phyloP scores from a whole-genome alignment of 2,797 vertebrate species.

The Sebastes iracundus region DNA sequence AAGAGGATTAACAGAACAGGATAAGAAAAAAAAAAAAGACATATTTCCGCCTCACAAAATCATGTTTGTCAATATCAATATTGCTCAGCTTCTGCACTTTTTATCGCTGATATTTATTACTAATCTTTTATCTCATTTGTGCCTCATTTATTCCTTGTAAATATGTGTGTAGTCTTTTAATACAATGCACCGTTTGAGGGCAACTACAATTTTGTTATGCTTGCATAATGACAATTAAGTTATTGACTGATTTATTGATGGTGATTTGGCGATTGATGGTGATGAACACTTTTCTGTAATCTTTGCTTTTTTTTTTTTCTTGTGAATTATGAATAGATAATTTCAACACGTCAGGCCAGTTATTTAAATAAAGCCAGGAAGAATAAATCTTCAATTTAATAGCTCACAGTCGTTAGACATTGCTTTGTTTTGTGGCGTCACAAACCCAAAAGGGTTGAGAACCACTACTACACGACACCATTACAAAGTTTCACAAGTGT shows the following conservation, averaged over 20 bases:
- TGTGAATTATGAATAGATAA: neutral
- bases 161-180: no score
- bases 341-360: neutral
- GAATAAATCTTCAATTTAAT: neutral
- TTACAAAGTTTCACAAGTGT: neutral
- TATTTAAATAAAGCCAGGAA: neutral
- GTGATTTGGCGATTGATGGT: no score
- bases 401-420: neutral
- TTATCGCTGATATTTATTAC: no score
- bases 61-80: no score
- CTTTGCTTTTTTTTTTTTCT: neutral
- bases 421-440: neutral
- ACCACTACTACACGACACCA: neutral
- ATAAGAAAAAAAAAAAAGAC: neutral
- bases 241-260: no score
- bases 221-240: no score
- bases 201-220: no score
- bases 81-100: no score
- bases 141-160: no score
- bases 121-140: no score
- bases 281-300: neutral
- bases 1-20: neutral
- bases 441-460: neutral
- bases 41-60: neutral
- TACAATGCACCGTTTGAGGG: no score